These are phyloP conservation scores for Drosophila paulistorum DNA, from an alignment of 1,140 invertebrate genomes.

Conservation along the genomic window DNA sequence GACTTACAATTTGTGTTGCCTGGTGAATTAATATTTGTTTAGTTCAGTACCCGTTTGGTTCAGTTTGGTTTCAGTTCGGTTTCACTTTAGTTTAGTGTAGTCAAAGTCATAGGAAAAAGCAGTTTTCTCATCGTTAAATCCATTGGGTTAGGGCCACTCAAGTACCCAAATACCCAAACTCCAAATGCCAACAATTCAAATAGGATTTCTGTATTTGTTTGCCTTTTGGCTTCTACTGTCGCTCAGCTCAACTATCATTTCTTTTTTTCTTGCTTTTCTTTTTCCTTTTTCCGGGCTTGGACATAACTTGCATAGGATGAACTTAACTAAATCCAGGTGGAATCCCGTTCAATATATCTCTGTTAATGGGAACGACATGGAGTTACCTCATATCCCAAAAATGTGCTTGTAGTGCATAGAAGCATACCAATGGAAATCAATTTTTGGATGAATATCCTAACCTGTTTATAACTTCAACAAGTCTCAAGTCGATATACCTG, in stretches of 20 bases:
- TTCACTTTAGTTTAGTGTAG: constrained; percentile 3
- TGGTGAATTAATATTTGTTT: constrained; percentile 52
- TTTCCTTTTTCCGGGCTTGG: neutral
- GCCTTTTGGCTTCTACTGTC: constrained; percentile 34
- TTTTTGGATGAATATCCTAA: too few relatives aligned
- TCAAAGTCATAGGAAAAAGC: neutral
- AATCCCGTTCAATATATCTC: neutral
- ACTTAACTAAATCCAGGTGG: constrained; percentile 12
- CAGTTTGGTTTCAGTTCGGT: neutral
- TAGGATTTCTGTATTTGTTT: constrained; percentile 57
- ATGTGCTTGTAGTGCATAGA: too few relatives aligned
- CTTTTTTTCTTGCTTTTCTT: neutral
- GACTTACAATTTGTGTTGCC: constrained; percentile 24
- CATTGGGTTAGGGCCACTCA: constrained; percentile 7
- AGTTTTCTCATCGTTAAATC: neutral
- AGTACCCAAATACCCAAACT: neutral
- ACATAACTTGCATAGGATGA: neutral
- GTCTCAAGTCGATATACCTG: neutral
- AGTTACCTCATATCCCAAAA: too few relatives aligned
- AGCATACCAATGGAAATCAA: too few relatives aligned
- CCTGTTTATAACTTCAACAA: too few relatives aligned
- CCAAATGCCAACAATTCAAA: constrained; percentile 33
- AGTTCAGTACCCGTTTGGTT: constrained; percentile 1
- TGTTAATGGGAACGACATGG: too few relatives aligned
- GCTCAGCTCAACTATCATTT: too few relatives aligned